These are phyloP conservation scores for Drosophila meridiana DNA, from an alignment of 2,888 invertebrate species.

Conservation along the genomic window DNA sequence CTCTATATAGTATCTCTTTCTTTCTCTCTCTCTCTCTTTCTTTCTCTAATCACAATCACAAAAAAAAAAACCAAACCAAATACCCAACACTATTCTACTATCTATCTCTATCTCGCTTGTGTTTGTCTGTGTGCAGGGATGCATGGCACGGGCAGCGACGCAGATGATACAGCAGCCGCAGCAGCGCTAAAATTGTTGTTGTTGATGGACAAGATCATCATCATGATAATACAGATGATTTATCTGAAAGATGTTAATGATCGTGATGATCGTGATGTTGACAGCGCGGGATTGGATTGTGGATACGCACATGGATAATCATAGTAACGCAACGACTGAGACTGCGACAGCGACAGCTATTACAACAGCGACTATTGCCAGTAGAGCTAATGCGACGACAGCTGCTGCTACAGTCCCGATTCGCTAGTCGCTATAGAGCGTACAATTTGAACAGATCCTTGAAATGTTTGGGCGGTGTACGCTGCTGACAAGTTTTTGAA, in stretches of 20 bases:
- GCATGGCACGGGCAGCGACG: constrained; percentile 76
- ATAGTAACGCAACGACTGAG: constrained; percentile 22
- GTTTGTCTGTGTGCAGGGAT: constrained; percentile 88
- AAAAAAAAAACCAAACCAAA: constrained; percentile 44
- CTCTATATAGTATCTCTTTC: constrained; percentile 36
- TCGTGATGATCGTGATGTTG: constrained; percentile 28
- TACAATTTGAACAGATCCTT: constrained; percentile 80
- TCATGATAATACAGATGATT: constrained; percentile 28
- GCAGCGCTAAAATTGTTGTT: constrained; percentile 64
- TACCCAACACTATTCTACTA: constrained; percentile 78
- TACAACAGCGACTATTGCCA: constrained; percentile 26
- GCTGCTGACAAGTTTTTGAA: constrained; percentile 60
- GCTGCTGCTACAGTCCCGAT: constrained; percentile 64
- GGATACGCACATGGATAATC: constrained; percentile 27
- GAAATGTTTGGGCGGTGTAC: constrained; percentile 60
- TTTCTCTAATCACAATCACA: constrained; percentile 58
- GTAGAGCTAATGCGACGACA: constrained; percentile 49
- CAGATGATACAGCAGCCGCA: constrained; percentile 41
- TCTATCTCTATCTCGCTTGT: constrained; percentile 86
- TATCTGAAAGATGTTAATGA: constrained; percentile 24
- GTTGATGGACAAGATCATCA: constrained; percentile 51
- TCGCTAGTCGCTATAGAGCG: constrained; percentile 57
- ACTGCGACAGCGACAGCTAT: constrained; percentile 25
- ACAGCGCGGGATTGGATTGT: constrained; percentile 39
- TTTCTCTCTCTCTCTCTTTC: constrained; percentile 51